Percentiles rank a stretch among this genome's conserved stretches.
Conservation (phyloP, 2,113 vertebrate species). For the Aphyosemion australe region DNA sequence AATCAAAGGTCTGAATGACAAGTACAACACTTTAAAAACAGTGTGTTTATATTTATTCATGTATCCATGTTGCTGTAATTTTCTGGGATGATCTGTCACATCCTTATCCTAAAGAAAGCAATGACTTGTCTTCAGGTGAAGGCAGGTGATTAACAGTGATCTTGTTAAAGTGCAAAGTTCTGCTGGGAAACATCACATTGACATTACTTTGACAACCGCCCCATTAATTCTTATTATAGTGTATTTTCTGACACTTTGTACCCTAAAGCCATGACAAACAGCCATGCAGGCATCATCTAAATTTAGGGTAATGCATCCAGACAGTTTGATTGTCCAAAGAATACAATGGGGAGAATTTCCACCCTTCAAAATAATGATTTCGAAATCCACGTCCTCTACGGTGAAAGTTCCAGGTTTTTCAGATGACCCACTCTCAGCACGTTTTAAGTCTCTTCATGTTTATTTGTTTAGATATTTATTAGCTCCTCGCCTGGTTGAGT, state of each 20-base stretch:
- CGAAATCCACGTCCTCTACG: neutral
- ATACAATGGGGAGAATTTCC: slow-evolving; percentile 6
- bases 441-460: slow-evolving; percentile 22
- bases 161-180: neutral
- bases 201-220: neutral
- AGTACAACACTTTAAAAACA: neutral
- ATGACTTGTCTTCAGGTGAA: neutral
- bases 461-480: slow-evolving; percentile 34
- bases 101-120: neutral
- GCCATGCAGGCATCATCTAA: neutral
- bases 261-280: neutral
- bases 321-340: slow-evolving; percentile 8
- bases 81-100: neutral
- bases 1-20: neutral
- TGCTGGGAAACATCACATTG: neutral
- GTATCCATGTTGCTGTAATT: neutral
- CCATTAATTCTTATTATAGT: neutral
- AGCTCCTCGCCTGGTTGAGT: slow-evolving; percentile 13
- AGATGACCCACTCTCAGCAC: slow-evolving; percentile 16
- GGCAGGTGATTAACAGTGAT: neutral
- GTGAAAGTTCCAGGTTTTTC: slow-evolving; percentile 15
- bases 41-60: neutral
- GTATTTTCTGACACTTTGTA: slow-evolving; percentile 1
- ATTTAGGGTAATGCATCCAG: neutral
- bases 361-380: slow-evolving; percentile 16